A percentile compares a stretch with the other conserved stretches of the same genome.
These are phyloP conservation scores for Lonchura striata DNA, from an alignment of 2,113 vertebrate species.

Conservation along the genomic window DNA sequence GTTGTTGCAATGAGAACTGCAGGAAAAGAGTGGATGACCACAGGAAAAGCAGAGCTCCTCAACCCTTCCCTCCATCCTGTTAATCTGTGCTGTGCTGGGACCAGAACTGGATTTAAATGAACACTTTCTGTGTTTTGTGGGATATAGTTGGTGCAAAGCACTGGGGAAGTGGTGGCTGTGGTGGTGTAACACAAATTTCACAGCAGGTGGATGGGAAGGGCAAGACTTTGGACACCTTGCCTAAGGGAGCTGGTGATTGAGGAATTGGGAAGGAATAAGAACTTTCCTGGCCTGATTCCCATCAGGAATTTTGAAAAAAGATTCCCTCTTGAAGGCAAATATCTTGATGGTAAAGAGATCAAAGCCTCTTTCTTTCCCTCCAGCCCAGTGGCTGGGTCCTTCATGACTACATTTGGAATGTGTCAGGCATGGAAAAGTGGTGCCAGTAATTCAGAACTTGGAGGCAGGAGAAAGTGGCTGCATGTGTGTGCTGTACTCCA, in stretches of 20 bases:
- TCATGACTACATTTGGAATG: background rate
- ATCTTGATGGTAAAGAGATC: background rate
- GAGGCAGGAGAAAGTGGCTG: background rate
- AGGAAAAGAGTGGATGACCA: background rate
- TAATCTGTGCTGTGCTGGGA: background rate
- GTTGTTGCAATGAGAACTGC: background rate
- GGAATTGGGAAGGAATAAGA: background rate
- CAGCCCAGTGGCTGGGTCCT: background rate
- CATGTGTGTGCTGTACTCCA: background rate
- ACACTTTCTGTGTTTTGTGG: background rate
- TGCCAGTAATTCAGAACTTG: background rate
- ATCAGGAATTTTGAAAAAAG: background rate
- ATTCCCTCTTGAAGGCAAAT: background rate
- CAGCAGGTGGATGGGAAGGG: background rate
- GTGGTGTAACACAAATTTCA: background rate
- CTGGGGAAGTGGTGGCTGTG: background rate
- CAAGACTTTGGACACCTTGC: background rate
- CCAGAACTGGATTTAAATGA: background rate
- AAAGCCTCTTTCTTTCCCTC: background rate
- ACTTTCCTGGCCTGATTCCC: background rate
- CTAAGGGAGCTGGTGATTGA: background rate
- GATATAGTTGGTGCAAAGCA: background rate
- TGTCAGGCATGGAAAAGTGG: background rate
- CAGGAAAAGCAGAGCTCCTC: background rate
- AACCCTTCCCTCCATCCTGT: background rate